Evolutionary conservation across 2,888 invertebrate genomes (phyloP).

Genomic region (Troglohyphantes excavatus): DNA sequence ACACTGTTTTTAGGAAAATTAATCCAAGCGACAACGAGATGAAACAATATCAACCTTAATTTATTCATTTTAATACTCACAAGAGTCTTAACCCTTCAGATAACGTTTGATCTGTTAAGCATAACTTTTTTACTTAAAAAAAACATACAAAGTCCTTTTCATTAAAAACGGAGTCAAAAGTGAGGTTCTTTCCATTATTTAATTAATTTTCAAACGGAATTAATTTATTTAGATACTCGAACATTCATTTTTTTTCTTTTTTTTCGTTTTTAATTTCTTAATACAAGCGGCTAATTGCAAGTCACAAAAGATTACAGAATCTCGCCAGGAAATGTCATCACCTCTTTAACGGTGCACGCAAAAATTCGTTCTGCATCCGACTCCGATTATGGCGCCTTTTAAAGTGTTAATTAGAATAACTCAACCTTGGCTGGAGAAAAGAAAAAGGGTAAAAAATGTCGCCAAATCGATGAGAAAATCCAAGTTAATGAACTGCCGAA

Average conservation of each 20-base stretch:
- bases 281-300: slow-evolving; percentile 42
- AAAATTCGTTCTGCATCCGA: slow-evolving; percentile 26
- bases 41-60: neutral
- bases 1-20: no score
- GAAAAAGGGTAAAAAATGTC: neutral
- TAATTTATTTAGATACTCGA: slow-evolving; percentile 33
- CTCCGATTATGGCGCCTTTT: slow-evolving; percentile 40
- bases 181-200: neutral
- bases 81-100: neutral
- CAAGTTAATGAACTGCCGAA: slow-evolving; percentile 59
- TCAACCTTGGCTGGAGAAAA: slow-evolving; percentile 3
- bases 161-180: neutral
- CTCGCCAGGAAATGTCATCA: slow-evolving; percentile 41
- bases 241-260: slow-evolving; percentile 13
- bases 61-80: neutral
- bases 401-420: slow-evolving; percentile 60
- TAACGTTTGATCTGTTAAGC: neutral
- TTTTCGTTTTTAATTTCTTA: slow-evolving; percentile 28
- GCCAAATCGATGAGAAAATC: slow-evolving; percentile 39
- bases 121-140: neutral
- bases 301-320: slow-evolving; percentile 50
- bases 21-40: neutral
- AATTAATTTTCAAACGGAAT: slow-evolving; percentile 47
- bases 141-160: neutral
- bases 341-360: slow-evolving; percentile 4